These are phyloP conservation scores for Drosophila helvetica DNA, from an alignment of 2,888 invertebrate genomes.

Conservation along the genomic window DNA sequence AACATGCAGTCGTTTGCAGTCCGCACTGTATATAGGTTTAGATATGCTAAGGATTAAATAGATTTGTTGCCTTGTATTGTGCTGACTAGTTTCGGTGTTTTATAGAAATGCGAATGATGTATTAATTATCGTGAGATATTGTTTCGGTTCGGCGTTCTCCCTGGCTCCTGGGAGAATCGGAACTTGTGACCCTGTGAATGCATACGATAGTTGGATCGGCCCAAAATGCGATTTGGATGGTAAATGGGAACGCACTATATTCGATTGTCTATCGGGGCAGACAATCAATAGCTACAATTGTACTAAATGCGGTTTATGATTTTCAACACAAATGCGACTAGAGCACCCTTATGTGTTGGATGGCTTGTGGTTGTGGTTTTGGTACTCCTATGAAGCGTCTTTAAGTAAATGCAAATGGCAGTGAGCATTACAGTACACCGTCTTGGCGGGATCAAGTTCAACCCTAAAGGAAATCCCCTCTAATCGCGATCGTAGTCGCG, in stretches of 20 bases:
- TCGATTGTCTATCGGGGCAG: slow-evolving; percentile 82
- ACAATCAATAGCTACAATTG: slow-evolving; percentile 81
- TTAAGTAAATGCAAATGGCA: slow-evolving; percentile 62
- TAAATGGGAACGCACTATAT: slow-evolving; percentile 75
- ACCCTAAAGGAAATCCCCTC: slow-evolving; percentile 43
- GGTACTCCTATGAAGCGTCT: slow-evolving; percentile 21
- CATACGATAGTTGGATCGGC: slow-evolving; percentile 22
- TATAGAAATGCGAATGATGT: slow-evolving; percentile 51
- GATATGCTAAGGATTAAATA: slow-evolving; percentile 34
- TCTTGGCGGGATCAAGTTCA: slow-evolving; percentile 72
- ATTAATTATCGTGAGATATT: slow-evolving; percentile 50
- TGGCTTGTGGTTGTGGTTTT: background rate
- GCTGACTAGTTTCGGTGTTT: slow-evolving; percentile 56
- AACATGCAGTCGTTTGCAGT: slow-evolving; percentile 45
- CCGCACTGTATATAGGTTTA: slow-evolving; percentile 48
- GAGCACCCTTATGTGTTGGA: background rate
- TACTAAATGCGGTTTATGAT: slow-evolving; percentile 45
- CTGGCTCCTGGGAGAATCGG: slow-evolving; percentile 73
- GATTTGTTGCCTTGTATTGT: slow-evolving; percentile 40
- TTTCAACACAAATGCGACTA: slow-evolving; percentile 40
- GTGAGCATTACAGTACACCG: slow-evolving; percentile 57
- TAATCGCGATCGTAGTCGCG: slow-evolving; percentile 83
- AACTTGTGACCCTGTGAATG: slow-evolving; percentile 77
- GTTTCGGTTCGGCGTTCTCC: slow-evolving; percentile 73
- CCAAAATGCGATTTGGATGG: slow-evolving; percentile 61